Evolutionary conservation across 2,113 vertebrate species (phyloP).

Genomic region (Pipa parva): DNA sequence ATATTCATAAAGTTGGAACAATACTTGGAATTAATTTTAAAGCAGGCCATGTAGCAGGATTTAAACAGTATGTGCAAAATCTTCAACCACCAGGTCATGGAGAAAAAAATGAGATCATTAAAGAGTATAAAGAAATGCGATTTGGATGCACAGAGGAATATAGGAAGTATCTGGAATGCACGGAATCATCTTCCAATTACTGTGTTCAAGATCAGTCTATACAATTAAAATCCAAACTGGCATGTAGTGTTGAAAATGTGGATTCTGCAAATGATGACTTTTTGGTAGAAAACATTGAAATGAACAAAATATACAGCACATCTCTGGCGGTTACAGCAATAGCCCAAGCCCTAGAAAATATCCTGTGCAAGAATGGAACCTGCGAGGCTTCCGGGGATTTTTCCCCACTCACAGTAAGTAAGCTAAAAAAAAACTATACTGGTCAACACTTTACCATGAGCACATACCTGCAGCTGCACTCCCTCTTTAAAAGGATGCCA

Average conservation of each 20-base stretch:
- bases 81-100: constrained; percentile 40
- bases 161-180: constrained; percentile 40
- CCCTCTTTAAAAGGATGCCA: background rate
- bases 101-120: constrained; percentile 54
- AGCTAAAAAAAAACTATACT: background rate
- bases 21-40: constrained; percentile 60
- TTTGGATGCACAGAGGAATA: constrained; percentile 50
- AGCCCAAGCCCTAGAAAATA: constrained; percentile 50
- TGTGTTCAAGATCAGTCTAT: constrained; percentile 22
- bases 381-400: constrained; percentile 53
- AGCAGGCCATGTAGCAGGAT: constrained; percentile 45
- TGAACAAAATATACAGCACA: constrained; percentile 40
- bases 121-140: constrained; percentile 56
- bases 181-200: constrained; percentile 20
- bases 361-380: constrained; percentile 53
- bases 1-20: constrained; percentile 56
- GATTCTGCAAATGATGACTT: constrained; percentile 50
- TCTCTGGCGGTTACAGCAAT: constrained; percentile 49
- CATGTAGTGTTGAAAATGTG: constrained; percentile 42
- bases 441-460: too few species aligned
- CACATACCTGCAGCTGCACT: too few species aligned
- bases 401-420: constrained; percentile 59
- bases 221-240: constrained; percentile 34
- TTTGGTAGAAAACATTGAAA: constrained; percentile 32
- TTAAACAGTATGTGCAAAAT: constrained; percentile 54